Evolutionary conservation across 92 coral and sea anemone species (phyloP), one percentile per base, ranked within the genome.

Genomic region (Diadumene lineata): DNA sequence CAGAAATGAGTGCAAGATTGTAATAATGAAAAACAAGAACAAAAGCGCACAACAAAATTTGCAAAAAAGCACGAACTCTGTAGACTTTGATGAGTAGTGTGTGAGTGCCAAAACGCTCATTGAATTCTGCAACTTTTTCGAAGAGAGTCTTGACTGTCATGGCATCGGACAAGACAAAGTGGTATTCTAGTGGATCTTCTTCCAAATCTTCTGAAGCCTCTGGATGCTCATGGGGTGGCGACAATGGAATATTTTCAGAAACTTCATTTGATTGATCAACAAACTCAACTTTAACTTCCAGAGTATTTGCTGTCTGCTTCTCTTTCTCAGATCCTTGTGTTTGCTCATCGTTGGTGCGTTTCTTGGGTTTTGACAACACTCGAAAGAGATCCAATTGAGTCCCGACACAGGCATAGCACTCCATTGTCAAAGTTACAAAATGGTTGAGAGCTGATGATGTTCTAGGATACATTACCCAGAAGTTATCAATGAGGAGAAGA

Each of bases 381-480:
- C 60, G 69, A 72, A 73, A 46, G 18, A 75, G 28, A 24, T 30
- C 81, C 13, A 75, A 74, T 53, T 32, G 72, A 11, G 77, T 69
- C 33, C 76, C 74, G 31, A 73, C 81, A 18, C 76, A 34, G 30
- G 31, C n/a, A 56, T 75, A 75, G 38, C 86, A 82, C 60, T 68
- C 81, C 34, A 68, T 82, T 2, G 70, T 75, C 55, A 82, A 46
- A 13, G 71, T 11, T 32, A 60, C 68, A 74, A 82, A 82, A 56
- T 67, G 66, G 2, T 56, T 68, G 28, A 75, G 58, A 16, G 63
- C 57, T 23, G 81, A 60, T 25, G 81, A 53, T 32, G 86, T 82
- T 10, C 55, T 75, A n/a, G 86, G 86, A 43, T 74, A 60, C 69
- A 66, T 82, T 24, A 82, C 33, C 86, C 86, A 82, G 48, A 82